Evolutionary conservation across 2,113 vertebrate species (phyloP).

Genomic region (Microtus ochrogaster): DNA sequence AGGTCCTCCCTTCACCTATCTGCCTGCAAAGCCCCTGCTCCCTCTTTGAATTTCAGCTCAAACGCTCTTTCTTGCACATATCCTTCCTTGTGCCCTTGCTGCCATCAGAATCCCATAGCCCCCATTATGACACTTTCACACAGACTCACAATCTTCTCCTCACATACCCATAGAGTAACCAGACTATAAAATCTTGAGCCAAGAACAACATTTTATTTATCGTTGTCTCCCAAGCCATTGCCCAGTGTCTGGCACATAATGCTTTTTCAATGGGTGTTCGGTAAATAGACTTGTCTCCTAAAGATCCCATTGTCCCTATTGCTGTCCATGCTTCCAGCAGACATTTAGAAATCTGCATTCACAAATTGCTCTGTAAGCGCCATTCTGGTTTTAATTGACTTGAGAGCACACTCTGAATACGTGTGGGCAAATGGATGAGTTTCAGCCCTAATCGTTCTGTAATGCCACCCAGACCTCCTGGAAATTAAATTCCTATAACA

Average conservation of each 20-base stretch:
- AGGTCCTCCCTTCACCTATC: not conserved
- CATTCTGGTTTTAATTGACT: conserved; percentile 55
- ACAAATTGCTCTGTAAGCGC: conserved; percentile 14
- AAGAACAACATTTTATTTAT: conserved; percentile 70
- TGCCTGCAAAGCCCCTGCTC: conserved; percentile 42
- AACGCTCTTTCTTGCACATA: conserved; percentile 15
- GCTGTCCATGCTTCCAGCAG: conserved; percentile 47
- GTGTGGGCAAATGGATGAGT: not conserved
- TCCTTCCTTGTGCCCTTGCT: not conserved
- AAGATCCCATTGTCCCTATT: conserved; percentile 56
- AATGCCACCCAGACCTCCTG: not conserved
- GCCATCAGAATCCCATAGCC: conserved; percentile 10
- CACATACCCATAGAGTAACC: conserved; percentile 39
- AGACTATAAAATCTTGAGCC: conserved; percentile 67
- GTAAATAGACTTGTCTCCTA: conserved; percentile 60
- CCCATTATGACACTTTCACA: not conserved
- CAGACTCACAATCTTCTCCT: conserved; percentile 58
- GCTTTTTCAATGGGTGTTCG: conserved; percentile 28
- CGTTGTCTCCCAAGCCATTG: conserved; percentile 57
- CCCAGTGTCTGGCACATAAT: conserved; percentile 42
- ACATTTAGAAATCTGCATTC: conserved; percentile 50
- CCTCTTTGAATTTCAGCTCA: conserved; percentile 59
- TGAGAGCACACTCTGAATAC: not conserved
- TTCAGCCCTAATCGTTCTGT: conserved; percentile 28
- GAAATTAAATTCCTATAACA: conserved; percentile 34